Evolutionary conservation across 2,888 invertebrate genomes (phyloP).

Genomic region (Apotomis capreana): DNA sequence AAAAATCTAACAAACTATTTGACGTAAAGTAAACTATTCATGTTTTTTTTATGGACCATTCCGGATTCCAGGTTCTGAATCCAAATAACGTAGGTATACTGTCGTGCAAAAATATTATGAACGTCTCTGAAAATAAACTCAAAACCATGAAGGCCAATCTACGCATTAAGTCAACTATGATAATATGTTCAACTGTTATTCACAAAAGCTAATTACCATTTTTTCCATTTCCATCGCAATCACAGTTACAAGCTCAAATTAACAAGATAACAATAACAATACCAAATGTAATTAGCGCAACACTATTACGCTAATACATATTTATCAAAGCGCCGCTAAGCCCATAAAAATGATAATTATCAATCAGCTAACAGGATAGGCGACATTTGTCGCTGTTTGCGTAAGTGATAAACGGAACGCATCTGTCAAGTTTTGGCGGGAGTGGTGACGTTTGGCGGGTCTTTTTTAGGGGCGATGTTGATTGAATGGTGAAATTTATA

Average conservation of each 20-base stretch:
- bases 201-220: conserved; percentile 1
- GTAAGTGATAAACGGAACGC: conserved; percentile 59
- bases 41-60: too few species aligned
- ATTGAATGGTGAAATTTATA: conserved; percentile 35
- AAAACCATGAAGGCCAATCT: too few species aligned
- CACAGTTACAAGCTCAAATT: conserved; percentile 21
- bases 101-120: too few species aligned
- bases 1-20: too few species aligned
- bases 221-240: conserved; percentile 11
- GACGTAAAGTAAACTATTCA: too few species aligned
- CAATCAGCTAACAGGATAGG: conserved; percentile 69
- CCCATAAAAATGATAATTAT: conserved; percentile 80
- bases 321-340: conserved; percentile 59
- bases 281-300: conserved; percentile 30
- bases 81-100: too few species aligned
- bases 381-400: conserved; percentile 79
- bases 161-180: too few species aligned
- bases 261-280: conserved; percentile 28
- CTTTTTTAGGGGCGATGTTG: conserved; percentile 36
- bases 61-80: too few species aligned
- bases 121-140: too few species aligned
- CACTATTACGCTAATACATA: conserved; percentile 50
- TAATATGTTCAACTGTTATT: too few species aligned
- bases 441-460: conserved; percentile 33
- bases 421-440: conserved; percentile 62